Base-by-base conservation (phyloP, 2,888 invertebrate genomes). In the Scaptomyza polygonia region DNA sequence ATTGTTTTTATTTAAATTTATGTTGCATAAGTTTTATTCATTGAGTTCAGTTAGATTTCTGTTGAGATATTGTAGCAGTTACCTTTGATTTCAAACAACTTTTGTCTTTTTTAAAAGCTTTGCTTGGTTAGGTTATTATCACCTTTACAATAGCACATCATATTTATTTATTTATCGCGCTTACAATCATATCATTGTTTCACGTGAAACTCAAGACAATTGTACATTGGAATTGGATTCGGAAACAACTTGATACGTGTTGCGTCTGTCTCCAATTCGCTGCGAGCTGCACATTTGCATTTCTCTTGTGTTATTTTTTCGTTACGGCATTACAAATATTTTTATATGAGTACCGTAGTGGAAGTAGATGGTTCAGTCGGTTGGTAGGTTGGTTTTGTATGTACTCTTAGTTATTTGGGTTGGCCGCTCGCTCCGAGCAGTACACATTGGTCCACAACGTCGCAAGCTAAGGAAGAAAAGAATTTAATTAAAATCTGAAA, bases 401-500 rank as follows among this genome's bases (percentile, higher is more conserved):
- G 32, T 43, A 18, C 36, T 49, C 47, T 39, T 47, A 49, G 75
- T 48, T 59, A 51, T 69, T 70, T 62, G 62, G 62, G 62, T 63
- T 75, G 74, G 40, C 40, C 34, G 56, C 49, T 58, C 48, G 82
- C 79, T 81, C 57, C 54, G 45, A 79, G 85, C 71, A 11, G 32
- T 25, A 14, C 48, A 44, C 18, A 14, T 14, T 43, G 69, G 56
- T 59, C 18, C 56, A 59, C 54, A 59, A 58, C 63, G 57, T 62
- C 53, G 67, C 66, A 56, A 54, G 65, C 66, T 58, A 68, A 65
- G 66, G 68, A 80, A 72, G 84, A 84, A 74, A 86, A 71, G 79
- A 84, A 84, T 84, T 84, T 84, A 84, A 84, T 84, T 84, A 84
- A 84, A 84, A 87, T 85, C 70, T 85, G 79, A 78, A 84, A 85